A percentile compares a stretch with the other conserved stretches of the same genome.
phyloP scores from a whole-genome alignment of 2,113 vertebrate species.

The Anas platyrhynchos region DNA sequence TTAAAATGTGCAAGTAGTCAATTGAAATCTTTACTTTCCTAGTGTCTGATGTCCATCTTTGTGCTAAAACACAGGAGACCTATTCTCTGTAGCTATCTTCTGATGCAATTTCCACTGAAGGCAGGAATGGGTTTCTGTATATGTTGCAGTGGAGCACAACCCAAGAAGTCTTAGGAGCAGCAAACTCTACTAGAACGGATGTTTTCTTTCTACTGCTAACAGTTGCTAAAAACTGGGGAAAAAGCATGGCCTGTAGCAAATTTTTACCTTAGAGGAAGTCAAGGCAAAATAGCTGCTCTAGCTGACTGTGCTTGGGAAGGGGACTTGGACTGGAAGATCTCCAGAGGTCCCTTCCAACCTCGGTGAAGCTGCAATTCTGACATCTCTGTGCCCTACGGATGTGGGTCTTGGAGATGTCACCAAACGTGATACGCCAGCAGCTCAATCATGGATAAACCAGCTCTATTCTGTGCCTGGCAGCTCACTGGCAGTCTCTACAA shows the following conservation, averaged over 20 bases:
- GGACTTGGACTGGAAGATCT: no score
- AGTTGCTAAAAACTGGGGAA: not conserved
- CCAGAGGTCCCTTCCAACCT: no score
- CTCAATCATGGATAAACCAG: not conserved
- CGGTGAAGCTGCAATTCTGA: fast-evolving
- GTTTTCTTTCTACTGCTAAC: not conserved
- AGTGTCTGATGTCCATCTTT: not conserved
- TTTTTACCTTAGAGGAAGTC: not conserved
- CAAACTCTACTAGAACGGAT: not conserved
- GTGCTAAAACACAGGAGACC: not conserved
- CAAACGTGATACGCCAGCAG: fast-evolving
- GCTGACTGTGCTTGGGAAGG: not conserved
- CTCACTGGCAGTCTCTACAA: not conserved
- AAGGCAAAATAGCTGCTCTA: not conserved
- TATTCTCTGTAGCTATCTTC: not conserved
- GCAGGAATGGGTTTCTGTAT: not conserved
- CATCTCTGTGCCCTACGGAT: not conserved
- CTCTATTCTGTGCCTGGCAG: not conserved
- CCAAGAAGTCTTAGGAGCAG: not conserved
- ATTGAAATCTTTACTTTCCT: not conserved
- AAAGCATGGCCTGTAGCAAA: not conserved
- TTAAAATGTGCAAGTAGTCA: not conserved
- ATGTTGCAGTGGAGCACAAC: not conserved
- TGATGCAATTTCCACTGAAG: not conserved
- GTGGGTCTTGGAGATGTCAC: fast-evolving